Evolutionary conservation across 2,888 invertebrate genomes (phyloP).

Genomic region (Xylocampa areola): DNA sequence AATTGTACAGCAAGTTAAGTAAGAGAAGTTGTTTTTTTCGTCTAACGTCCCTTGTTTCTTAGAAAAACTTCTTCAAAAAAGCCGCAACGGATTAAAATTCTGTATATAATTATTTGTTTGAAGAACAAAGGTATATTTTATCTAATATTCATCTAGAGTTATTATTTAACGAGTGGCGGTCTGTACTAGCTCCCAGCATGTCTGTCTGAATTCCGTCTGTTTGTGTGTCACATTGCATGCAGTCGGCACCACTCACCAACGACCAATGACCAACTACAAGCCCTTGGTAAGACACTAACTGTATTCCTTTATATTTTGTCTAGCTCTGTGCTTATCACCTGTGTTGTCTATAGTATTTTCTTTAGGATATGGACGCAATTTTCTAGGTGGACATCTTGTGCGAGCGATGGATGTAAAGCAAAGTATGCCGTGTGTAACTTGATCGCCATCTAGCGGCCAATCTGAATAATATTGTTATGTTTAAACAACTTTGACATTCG

Average conservation of each 20-base stretch:
- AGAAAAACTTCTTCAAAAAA: no score
- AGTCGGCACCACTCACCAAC: constrained; percentile 75
- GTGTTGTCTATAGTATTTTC: constrained; percentile 18
- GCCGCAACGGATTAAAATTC: no score
- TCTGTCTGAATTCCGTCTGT: constrained; percentile 71
- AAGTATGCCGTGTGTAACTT: no score
- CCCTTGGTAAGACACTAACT: constrained; percentile 81
- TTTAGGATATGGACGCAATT: not conserved
- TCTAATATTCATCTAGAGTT: constrained; percentile 24
- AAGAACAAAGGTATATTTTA: no score
- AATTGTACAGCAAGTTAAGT: no score
- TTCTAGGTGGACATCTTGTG: not conserved
- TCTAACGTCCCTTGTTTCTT: no score
- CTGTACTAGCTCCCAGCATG: constrained; percentile 56
- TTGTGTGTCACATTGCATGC: constrained; percentile 82
- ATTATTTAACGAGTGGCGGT: constrained; percentile 45
- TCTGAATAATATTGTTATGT: no score
- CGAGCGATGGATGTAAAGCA: not conserved
- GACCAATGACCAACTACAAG: constrained; percentile 85
- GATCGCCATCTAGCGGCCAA: no score
- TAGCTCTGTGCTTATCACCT: constrained; percentile 36
- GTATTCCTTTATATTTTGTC: constrained; percentile 38
- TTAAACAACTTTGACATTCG: no score
- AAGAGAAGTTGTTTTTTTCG: no score
- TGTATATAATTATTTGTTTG: no score